These are phyloP conservation scores for Grantiella picta DNA, from an alignment of 2,113 vertebrate genomes.

Conservation along the genomic window DNA sequence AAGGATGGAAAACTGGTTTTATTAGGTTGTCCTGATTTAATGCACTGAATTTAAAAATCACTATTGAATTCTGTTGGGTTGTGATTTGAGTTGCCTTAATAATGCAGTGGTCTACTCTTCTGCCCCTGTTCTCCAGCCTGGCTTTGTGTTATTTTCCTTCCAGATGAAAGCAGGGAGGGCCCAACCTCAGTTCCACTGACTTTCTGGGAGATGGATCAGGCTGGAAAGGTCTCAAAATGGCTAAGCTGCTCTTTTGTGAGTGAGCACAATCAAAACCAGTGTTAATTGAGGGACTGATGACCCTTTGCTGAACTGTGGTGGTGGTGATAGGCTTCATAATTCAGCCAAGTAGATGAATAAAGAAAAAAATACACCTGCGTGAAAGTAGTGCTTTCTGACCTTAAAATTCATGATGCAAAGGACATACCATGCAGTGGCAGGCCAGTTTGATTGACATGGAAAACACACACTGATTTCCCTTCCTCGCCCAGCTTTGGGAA, in stretches of 20 bases:
- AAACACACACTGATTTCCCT: background rate
- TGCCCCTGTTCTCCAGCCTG: background rate
- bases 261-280: background rate
- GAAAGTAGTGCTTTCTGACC: background rate
- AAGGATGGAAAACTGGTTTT: constrained; percentile 16
- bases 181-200: background rate
- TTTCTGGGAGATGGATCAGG: background rate
- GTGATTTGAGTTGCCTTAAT: background rate
- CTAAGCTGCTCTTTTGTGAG: background rate
- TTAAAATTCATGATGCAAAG: background rate
- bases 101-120: background rate
- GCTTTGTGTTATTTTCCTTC: background rate
- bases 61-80: background rate
- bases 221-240: background rate
- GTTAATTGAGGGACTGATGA: background rate
- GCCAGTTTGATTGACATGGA: background rate
- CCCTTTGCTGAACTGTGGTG: background rate
- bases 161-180: background rate
- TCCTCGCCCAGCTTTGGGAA: background rate
- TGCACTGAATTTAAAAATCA: constrained; percentile 1
- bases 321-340: background rate
- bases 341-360: background rate
- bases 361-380: background rate
- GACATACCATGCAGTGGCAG: background rate
- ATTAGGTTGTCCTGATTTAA: background rate